phyloP scores from a whole-genome alignment of 1,140 invertebrate species.

The Euschistus heros region DNA sequence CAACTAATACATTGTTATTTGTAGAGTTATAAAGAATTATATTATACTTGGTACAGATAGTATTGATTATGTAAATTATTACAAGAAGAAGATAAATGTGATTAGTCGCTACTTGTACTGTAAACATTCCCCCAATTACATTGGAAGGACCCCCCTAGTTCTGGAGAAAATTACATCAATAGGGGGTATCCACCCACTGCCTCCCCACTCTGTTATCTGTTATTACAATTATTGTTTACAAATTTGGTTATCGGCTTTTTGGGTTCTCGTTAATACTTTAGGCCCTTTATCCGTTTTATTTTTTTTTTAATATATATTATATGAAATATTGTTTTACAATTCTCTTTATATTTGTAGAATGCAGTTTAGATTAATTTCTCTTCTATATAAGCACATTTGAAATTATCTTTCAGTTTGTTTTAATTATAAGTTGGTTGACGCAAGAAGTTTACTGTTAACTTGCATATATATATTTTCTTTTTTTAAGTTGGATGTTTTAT shows the following conservation, averaged over 20 bases:
- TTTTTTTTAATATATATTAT: slow-evolving; percentile 29
- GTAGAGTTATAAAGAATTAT: slow-evolving; percentile 23
- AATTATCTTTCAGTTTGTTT: slow-evolving; percentile 17
- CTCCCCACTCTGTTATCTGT: slow-evolving; percentile 25
- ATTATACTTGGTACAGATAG: slow-evolving; percentile 14
- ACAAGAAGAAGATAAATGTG: background rate
- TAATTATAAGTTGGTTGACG: slow-evolving; percentile 28
- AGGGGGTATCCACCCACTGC: slow-evolving; percentile 34
- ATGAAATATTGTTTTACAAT: slow-evolving; percentile 23
- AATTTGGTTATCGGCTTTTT: slow-evolving; percentile 30
- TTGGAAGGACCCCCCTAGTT: slow-evolving; percentile 36
- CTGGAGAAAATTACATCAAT: slow-evolving; percentile 40
- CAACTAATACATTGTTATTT: slow-evolving; percentile 17
- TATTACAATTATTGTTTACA: slow-evolving; percentile 30
- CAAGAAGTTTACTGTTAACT: slow-evolving; percentile 29
- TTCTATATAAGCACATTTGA: slow-evolving; percentile 26
- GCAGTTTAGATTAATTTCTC: slow-evolving; percentile 30
- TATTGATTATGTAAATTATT: slow-evolving; percentile 12
- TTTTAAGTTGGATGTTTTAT: slow-evolving; percentile 23
- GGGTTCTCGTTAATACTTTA: slow-evolving; percentile 30
- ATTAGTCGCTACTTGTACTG: slow-evolving; percentile 9
- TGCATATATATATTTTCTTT: slow-evolving; percentile 16
- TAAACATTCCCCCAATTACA: slow-evolving; percentile 28
- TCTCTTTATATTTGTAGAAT: slow-evolving; percentile 28
- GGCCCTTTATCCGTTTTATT: slow-evolving; percentile 28